phyloP scores from a whole-genome alignment of 1,140 invertebrate genomes.

The Phymastichus coffea region DNA sequence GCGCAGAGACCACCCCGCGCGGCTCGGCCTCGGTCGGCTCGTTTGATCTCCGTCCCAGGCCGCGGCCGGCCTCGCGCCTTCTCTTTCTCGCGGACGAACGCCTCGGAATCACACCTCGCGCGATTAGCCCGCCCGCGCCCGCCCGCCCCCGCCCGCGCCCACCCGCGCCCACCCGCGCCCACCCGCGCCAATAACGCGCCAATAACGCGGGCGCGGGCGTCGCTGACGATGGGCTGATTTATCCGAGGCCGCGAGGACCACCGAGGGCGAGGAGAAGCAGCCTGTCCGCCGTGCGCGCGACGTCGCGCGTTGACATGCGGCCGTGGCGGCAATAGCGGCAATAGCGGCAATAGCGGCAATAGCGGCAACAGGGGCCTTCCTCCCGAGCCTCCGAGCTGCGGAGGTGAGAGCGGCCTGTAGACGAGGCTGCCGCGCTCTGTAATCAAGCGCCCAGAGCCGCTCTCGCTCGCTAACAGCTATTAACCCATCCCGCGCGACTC shows the following conservation, averaged over 20 bases:
- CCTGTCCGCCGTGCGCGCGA: constrained; percentile 7
- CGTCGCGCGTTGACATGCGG: constrained; percentile 36
- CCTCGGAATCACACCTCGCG: constrained; percentile 56
- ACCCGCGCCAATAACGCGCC: constrained; percentile 46
- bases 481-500: constrained; percentile 45
- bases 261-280: background rate
- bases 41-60: constrained; percentile 57
- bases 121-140: too few species aligned
- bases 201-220: constrained; percentile 8
- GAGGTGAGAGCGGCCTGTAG: constrained; percentile 55
- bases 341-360: background rate
- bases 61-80: constrained; percentile 29
- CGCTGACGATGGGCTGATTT: constrained; percentile 26
- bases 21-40: constrained; percentile 54
- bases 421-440: constrained; percentile 54
- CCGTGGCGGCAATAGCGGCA: background rate
- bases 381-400: too few species aligned
- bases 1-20: constrained; percentile 58
- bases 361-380: too few species aligned
- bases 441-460: constrained; percentile 51
- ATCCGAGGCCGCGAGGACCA: constrained; percentile 1
- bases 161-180: too few species aligned
- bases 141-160: too few species aligned
- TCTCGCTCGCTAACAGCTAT: constrained; percentile 35
- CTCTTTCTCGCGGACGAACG: constrained; percentile 33